Percentiles rank a stretch among this genome's conserved stretches.
phyloP scores from a whole-genome alignment of 2,888 invertebrate species.

The Osmoderma eremita region DNA sequence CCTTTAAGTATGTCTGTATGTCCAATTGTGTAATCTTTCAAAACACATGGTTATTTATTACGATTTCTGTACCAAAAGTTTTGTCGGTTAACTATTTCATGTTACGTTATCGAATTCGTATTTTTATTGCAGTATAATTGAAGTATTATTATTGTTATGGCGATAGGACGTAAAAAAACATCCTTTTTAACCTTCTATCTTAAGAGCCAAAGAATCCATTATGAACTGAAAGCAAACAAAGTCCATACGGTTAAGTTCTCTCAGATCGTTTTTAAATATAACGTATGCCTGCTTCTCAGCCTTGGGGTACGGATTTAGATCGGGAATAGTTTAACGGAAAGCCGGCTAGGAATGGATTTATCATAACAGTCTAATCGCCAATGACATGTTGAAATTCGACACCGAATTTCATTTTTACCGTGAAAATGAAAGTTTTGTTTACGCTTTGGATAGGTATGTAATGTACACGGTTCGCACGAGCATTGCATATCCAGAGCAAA shows the following conservation, averaged over 20 bases:
- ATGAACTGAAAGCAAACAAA: no score
- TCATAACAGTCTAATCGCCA: neutral
- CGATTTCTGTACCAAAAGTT: no score
- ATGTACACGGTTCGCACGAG: neutral
- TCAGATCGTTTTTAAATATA: slow-evolving; percentile 23
- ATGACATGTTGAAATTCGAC: slow-evolving; percentile 15
- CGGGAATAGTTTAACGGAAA: slow-evolving; percentile 25
- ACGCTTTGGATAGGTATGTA: slow-evolving; percentile 4
- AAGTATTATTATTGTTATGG: no score
- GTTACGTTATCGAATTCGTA: no score
- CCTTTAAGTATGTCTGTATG: no score
- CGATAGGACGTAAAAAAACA: no score
- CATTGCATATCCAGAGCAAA: slow-evolving; percentile 11
- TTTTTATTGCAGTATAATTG: no score
- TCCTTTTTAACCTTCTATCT: no score
- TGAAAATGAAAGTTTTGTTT: slow-evolving; percentile 19
- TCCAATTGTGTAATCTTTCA: no score
- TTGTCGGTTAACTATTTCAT: no score
- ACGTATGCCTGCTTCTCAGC: slow-evolving; percentile 14
- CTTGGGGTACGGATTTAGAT: slow-evolving; percentile 21
- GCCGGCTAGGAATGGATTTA: slow-evolving; percentile 4
- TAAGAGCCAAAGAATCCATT: no score
- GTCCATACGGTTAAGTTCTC: neutral
- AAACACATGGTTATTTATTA: no score
- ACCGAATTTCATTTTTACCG: slow-evolving; percentile 10